Conservation (phyloP, 35 echinoderm and acorn worm species). For the Anneissia japonica region DNA sequence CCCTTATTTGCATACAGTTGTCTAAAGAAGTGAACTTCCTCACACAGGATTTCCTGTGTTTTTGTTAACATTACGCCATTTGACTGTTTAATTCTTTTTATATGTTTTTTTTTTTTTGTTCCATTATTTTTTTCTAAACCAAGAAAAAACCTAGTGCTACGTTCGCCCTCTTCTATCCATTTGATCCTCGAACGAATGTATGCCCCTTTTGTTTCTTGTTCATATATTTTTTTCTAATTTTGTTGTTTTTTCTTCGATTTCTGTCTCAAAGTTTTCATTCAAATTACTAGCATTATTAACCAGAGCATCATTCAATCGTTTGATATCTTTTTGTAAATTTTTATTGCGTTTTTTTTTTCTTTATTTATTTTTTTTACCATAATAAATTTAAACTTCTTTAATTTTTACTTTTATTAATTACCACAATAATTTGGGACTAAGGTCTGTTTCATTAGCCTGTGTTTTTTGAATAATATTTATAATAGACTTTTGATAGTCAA, state of each 20-base stretch:
- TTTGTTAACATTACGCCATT: too few relatives aligned
- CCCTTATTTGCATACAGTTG: too few relatives aligned
- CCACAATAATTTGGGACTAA: neutral
- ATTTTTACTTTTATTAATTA: neutral
- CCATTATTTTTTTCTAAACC: neutral
- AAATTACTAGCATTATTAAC: neutral
- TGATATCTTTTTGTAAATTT: neutral
- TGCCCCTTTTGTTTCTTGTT: neutral
- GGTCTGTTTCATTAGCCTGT: neutral
- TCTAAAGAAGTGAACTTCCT: too few relatives aligned
- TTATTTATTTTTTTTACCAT: too few relatives aligned
- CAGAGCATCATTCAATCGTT: neutral
- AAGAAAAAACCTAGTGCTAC: neutral
- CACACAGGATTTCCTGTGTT: too few relatives aligned
- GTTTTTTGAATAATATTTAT: neutral
- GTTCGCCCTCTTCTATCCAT: neutral
- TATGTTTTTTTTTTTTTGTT: neutral
- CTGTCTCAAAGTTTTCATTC: neutral
- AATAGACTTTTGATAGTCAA: neutral
- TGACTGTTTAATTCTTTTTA: neutral
- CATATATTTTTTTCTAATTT: neutral
- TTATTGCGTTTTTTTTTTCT: neutral
- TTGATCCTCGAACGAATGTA: neutral
- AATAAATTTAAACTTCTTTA: neutral
- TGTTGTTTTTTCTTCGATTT: neutral